These are phyloP conservation scores for Daphoenositta chrysoptera DNA, from an alignment of 2,113 vertebrate species.

Conservation along the genomic window DNA sequence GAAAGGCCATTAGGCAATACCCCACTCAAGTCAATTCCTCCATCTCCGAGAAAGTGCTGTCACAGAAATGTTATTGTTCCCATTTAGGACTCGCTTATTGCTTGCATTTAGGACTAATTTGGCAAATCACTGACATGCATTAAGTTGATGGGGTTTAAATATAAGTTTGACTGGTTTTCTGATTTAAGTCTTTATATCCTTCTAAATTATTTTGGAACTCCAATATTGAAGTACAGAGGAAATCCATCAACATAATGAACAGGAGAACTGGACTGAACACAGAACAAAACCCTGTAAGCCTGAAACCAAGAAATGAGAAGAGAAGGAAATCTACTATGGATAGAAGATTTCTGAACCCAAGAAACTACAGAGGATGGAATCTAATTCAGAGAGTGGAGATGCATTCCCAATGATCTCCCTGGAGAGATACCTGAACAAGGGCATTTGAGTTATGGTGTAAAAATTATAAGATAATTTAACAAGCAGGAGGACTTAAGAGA, in stretches of 20 bases:
- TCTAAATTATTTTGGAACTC: conserved; percentile 1
- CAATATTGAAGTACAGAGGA: neutral
- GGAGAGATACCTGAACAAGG: neutral
- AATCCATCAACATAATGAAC: neutral
- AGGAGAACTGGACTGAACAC: neutral
- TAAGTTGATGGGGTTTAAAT: conserved; percentile 14
- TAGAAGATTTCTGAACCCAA: neutral
- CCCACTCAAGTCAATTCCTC: neutral
- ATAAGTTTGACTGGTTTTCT: conserved; percentile 10
- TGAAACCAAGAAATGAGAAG: neutral
- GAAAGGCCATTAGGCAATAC: neutral
- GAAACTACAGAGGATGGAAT: neutral
- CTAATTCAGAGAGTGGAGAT: neutral
- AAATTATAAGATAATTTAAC: neutral
- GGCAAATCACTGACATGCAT: neutral
- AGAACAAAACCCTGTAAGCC: neutral
- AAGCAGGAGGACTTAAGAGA: neutral
- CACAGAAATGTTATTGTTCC: neutral
- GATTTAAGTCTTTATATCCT: conserved; percentile 3
- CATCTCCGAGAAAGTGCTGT: neutral
- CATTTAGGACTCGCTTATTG: neutral
- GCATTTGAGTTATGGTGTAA: neutral
- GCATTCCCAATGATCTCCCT: neutral
- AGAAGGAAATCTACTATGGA: neutral
- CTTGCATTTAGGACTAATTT: conserved; percentile 19